Evolutionary conservation across 2,888 invertebrate species (phyloP), one percentile per base, ranked within the genome.

Genomic region (Caenorhabditis panamensis): DNA sequence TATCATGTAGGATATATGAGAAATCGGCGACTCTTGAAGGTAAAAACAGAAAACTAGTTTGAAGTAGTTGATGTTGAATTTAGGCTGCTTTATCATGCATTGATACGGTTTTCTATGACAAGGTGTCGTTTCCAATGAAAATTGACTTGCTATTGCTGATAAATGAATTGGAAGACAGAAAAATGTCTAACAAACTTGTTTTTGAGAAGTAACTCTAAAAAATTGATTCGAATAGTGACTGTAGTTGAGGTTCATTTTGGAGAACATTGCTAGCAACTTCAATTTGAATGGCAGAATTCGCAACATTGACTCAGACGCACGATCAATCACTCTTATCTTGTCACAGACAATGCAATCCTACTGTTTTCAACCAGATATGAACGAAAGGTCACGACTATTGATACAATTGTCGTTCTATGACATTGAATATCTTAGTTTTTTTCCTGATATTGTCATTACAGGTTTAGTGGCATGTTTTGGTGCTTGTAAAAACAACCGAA

Each of bases 391-490:
- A 4, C 72, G 73, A 53, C 44, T 84, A 3, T 36, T 82, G 24
- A 79, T 82, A 26, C 84, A 84, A 31, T 31, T 84, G 1, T 84
- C 84, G 11, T 84, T 82, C 26, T 84, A 66, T 58, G 82, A 84
- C 37, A 84, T 84, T 22, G 84, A 84, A 56, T 77, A 54, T 24
- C 64, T 84, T 6, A 67, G 69, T 31, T 76, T 68, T 16, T 61
- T 79, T 53, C 66, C 81, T n/a, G 64, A 67, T 24, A 77, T 82
- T 4, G 22, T 26, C 6, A 47, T 75, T 8, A 71, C 76, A 31
- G 69, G 73, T n/a, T n/a, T n/a, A 66, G 28, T 16, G 31, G 8
- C 8, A 61, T 1, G 20, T 41, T 3, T 41, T 41, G 2, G 2
- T 2, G 13, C 13, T 41, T 9, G 31, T 11, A 58, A 20, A 2